A percentile compares a stretch with the other conserved stretches of the same genome.
These are phyloP conservation scores for Bactericera cockerelli DNA, from an alignment of 1,140 invertebrate genomes.

Conservation along the genomic window DNA sequence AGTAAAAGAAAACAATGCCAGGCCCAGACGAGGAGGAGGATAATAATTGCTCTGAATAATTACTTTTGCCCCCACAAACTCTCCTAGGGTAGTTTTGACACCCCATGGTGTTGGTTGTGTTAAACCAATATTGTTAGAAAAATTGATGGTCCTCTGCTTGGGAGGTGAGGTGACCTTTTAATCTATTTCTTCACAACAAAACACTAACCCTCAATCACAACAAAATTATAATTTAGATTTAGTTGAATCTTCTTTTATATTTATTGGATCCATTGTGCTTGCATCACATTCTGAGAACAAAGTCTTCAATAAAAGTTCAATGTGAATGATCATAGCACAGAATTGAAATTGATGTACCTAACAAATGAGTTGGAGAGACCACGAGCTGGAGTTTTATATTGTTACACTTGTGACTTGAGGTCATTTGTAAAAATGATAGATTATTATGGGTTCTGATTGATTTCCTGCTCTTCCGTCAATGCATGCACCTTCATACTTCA, in stretches of 20 bases:
- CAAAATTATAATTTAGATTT: constrained; percentile 5
- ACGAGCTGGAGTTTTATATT: too few relatives aligned
- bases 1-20: neutral
- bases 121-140: constrained; percentile 6
- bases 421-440: too few relatives aligned
- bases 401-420: too few relatives aligned
- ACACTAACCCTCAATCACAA: neutral
- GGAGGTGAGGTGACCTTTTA: constrained; percentile 9
- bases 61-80: constrained; percentile 5
- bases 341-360: too few relatives aligned
- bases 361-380: too few relatives aligned
- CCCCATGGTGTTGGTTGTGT: constrained; percentile 9
- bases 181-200: constrained; percentile 8
- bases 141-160: constrained; percentile 6
- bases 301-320: too few relatives aligned
- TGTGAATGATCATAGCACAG: too few relatives aligned
- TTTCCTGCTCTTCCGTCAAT: too few relatives aligned
- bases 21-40: neutral
- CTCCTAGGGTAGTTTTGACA: constrained; percentile 7
- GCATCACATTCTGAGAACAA: too few relatives aligned
- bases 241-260: neutral
- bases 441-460: too few relatives aligned
- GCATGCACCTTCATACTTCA: too few relatives aligned
- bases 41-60: constrained; percentile 1
- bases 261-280: constrained; percentile 3